These are phyloP conservation scores for Pseudomyrmex pallidus DNA, from an alignment of 1,140 invertebrate genomes.

Conservation along the genomic window DNA sequence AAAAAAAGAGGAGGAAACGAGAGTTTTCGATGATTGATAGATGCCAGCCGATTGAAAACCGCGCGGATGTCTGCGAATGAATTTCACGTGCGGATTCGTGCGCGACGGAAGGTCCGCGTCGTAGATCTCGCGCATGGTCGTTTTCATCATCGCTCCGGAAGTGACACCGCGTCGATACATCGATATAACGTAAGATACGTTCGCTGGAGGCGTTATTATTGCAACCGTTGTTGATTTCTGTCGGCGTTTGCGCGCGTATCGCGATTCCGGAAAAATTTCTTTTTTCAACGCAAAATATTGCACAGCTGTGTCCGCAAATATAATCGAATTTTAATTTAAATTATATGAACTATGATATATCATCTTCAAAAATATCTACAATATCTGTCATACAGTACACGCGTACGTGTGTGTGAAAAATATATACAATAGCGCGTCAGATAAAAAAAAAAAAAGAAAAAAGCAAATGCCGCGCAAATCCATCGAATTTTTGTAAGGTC, in stretches of 20 bases:
- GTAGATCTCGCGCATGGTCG: constrained; percentile 42
- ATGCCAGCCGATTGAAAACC: constrained; percentile 75
- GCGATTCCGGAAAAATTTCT: not conserved
- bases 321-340: not conserved
- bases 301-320: not conserved
- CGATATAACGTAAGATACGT: constrained; percentile 44
- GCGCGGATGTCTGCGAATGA: constrained; percentile 67
- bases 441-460: too few relatives aligned
- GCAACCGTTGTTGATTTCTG: not conserved
- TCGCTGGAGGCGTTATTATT: not conserved
- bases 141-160: constrained; percentile 48
- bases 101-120: constrained; percentile 60
- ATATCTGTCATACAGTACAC: too few relatives aligned
- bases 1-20: constrained; percentile 41
- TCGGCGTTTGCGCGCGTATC: not conserved
- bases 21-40: constrained; percentile 75
- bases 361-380: not conserved
- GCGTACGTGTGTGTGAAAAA: too few relatives aligned
- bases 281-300: not conserved
- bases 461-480: too few relatives aligned
- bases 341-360: constrained; percentile 13
- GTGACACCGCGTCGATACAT: constrained; percentile 34
- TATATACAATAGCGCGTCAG: too few relatives aligned
- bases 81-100: constrained; percentile 71
- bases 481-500: too few relatives aligned